Conservation (phyloP, 2,888 invertebrate genomes). For the Drosophila mayaguana region DNA sequence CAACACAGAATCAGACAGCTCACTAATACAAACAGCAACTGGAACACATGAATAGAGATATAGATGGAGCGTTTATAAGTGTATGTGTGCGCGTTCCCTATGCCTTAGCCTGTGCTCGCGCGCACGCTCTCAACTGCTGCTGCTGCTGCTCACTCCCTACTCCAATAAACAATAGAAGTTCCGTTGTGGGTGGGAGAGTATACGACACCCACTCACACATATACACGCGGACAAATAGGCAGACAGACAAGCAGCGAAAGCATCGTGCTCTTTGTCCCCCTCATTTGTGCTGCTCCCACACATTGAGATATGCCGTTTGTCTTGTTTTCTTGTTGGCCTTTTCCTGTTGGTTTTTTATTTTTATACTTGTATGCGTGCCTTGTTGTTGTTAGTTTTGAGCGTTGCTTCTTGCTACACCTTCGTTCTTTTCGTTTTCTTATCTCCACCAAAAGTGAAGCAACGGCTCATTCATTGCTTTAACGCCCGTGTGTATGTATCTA, state of each 20-base stretch:
- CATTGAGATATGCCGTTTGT: constrained; percentile 63
- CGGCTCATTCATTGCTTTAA: constrained; percentile 48
- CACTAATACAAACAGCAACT: constrained; percentile 52
- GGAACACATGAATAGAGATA: constrained; percentile 54
- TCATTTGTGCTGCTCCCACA: constrained; percentile 43
- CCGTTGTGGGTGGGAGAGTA: constrained; percentile 48
- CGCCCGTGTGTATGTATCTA: constrained; percentile 30
- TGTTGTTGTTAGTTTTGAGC: constrained; percentile 52
- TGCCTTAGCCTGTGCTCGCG: constrained; percentile 46
- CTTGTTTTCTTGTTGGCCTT: constrained; percentile 56
- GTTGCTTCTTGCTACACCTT: constrained; percentile 41
- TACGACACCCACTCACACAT: constrained; percentile 44
- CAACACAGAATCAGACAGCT: constrained; percentile 36
- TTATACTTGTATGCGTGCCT: constrained; percentile 42
- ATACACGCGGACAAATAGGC: constrained; percentile 11
- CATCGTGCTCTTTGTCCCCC: constrained; percentile 38
- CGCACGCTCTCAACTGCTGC: constrained; percentile 63
- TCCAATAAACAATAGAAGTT: constrained; percentile 71
- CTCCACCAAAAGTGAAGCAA: constrained; percentile 37
- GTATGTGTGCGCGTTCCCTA: constrained; percentile 53
- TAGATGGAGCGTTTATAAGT: constrained; percentile 25
- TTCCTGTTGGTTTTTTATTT: constrained; percentile 59
- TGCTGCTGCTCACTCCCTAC: constrained; percentile 46
- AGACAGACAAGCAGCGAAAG: constrained; percentile 44
- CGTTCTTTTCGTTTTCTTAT: constrained; percentile 44